Evolutionary conservation across 2,113 vertebrate species (phyloP).

Genomic region (Sitta europaea): DNA sequence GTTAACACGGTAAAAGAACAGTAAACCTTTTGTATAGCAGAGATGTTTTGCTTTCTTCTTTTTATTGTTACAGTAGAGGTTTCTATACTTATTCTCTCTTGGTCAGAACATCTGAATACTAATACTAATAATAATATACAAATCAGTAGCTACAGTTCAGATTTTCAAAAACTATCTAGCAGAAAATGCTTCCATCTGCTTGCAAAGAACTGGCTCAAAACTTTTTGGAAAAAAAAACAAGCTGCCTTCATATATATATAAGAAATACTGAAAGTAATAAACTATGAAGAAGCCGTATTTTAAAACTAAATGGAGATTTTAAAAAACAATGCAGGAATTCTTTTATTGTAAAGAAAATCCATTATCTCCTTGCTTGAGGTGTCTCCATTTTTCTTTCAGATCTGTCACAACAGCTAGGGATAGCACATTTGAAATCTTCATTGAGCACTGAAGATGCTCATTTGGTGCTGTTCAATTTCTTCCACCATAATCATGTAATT

Average conservation of each 20-base stretch:
- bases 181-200: not conserved
- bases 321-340: not conserved
- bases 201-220: not conserved
- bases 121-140: not conserved
- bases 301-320: not conserved
- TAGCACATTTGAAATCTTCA: not conserved
- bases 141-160: not conserved
- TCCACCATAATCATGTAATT: not conserved
- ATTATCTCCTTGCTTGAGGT: not conserved
- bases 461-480: not conserved
- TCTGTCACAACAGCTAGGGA: not conserved
- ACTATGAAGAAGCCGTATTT: not conserved
- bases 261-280: not conserved
- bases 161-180: not conserved
- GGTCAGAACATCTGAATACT: not conserved
- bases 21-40: not conserved
- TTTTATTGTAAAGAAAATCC: not conserved
- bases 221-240: not conserved
- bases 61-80: not conserved
- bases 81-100: not conserved
- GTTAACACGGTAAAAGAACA: not conserved
- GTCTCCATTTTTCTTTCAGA: not conserved
- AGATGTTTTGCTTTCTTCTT: not conserved
- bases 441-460: not conserved
- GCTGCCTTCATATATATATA: not conserved